phyloP scores from a whole-genome alignment of 2,113 vertebrate species.

The Isichthys henryi region DNA sequence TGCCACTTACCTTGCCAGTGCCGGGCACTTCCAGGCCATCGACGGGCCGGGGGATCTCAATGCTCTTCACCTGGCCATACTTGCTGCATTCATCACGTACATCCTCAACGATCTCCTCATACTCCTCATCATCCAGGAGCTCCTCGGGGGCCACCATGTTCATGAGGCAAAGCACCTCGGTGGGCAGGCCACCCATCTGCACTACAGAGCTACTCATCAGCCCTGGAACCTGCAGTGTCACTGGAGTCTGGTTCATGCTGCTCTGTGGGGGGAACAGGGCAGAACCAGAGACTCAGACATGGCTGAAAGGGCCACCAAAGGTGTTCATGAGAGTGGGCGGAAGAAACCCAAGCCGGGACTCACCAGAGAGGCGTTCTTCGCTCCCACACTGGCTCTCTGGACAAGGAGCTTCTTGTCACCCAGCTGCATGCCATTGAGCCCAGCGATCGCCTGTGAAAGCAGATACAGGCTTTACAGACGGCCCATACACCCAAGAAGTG shows the following conservation, averaged over 20 bases:
- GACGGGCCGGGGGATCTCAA: constrained; percentile 85
- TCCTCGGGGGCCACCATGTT: constrained; percentile 91
- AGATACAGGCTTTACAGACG: constrained; percentile 6
- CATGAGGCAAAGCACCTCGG: constrained; percentile 86
- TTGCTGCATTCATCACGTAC: constrained; percentile 86
- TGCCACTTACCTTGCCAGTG: constrained; percentile 78
- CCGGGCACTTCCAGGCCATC: constrained; percentile 87
- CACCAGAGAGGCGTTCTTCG: constrained; percentile 86
- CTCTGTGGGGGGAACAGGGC: constrained; percentile 51
- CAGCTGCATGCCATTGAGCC: constrained; percentile 85
- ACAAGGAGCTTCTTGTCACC: constrained; percentile 90
- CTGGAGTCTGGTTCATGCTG: constrained; percentile 87
- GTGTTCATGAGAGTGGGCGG: background rate
- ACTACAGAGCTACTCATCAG: constrained; percentile 77
- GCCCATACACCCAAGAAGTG: background rate
- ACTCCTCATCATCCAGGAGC: constrained; percentile 84
- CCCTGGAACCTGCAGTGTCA: constrained; percentile 87
- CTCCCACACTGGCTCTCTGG: constrained; percentile 85
- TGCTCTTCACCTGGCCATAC: constrained; percentile 85
- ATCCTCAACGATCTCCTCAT: constrained; percentile 86
- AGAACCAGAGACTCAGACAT: background rate
- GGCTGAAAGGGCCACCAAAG: background rate
- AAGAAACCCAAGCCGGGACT: constrained; percentile 24
- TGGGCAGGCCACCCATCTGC: constrained; percentile 85
- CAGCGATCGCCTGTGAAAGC: constrained; percentile 72